Evolutionary conservation across 1,140 invertebrate species (phyloP).

Genomic region (Proctacanthus coquilletti): DNA sequence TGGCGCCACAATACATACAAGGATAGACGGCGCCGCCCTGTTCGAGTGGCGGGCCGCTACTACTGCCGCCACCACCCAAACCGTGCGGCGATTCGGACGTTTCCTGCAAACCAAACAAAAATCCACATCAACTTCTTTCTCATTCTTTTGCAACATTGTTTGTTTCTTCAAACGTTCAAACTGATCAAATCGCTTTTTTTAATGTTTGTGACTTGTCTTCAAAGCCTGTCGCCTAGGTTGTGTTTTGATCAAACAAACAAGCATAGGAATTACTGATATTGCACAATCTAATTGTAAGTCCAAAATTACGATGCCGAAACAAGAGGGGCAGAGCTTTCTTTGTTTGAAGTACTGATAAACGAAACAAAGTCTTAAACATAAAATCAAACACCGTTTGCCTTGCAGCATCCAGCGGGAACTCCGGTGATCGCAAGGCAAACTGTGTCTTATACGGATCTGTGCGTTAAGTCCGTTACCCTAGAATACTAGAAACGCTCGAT

Average conservation of each 20-base stretch:
- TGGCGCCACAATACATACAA: conserved; percentile 75
- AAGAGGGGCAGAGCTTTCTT: conserved; percentile 1
- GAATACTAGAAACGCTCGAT: too few species aligned
- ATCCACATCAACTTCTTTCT: conserved; percentile 79
- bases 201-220: not conserved
- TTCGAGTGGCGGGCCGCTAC: conserved; percentile 13
- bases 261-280: conserved; percentile 26
- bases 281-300: conserved; percentile 28
- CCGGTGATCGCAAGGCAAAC: too few species aligned
- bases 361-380: too few species aligned
- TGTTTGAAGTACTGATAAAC: conserved; percentile 5
- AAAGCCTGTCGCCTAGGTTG: too few species aligned
- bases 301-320: conserved; percentile 4
- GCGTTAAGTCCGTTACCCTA: too few species aligned
- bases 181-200: not conserved
- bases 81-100: conserved; percentile 50
- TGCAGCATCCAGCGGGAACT: too few species aligned
- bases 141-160: conserved; percentile 14
- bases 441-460: too few species aligned
- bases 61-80: conserved; percentile 28
- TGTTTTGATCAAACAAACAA: too few species aligned
- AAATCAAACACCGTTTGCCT: too few species aligned
- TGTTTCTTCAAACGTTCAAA: conserved; percentile 14
- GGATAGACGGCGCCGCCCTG: conserved; percentile 40
- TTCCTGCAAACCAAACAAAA: conserved; percentile 85